phyloP scores from a whole-genome alignment of 2,888 invertebrate species.

The Epirrhoe alternata region DNA sequence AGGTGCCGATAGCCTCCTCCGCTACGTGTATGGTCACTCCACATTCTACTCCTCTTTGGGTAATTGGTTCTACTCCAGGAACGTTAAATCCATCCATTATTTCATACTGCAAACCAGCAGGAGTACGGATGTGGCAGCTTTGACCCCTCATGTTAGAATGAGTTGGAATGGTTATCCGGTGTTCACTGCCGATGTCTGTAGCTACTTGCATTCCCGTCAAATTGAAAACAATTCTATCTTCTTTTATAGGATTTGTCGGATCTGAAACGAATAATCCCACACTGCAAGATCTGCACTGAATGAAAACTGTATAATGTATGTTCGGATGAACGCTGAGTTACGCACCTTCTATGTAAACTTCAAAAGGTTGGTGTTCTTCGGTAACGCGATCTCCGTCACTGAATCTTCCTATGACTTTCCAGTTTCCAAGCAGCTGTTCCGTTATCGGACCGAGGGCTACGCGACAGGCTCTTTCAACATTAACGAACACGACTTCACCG shows the following conservation, averaged over 20 bases:
- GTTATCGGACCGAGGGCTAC: conserved; percentile 51
- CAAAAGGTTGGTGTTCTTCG: conserved; percentile 47
- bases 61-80: conserved; percentile 52
- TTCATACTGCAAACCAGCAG: conserved; percentile 54
- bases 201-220: conserved; percentile 33
- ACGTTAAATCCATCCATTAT: conserved; percentile 54
- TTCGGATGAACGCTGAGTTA: conserved; percentile 4
- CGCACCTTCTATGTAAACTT: conserved; percentile 56
- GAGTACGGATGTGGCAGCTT: conserved; percentile 62
- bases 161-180: conserved; percentile 48
- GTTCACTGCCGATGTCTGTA: conserved; percentile 45
- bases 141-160: conserved; percentile 44
- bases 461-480: conserved; percentile 41
- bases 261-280: conserved; percentile 47
- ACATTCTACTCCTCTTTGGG: conserved; percentile 52
- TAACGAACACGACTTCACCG: conserved; percentile 45
- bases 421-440: conserved; percentile 51
- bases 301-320: not conserved
- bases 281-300: conserved; percentile 3
- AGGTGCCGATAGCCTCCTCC: conserved; percentile 60
- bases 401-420: conserved; percentile 58
- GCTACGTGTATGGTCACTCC: conserved; percentile 57
- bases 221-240: conserved; percentile 45
- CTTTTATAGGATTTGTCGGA: conserved; percentile 51
- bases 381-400: conserved; percentile 46